Conservation (phyloP, 2,797 vertebrate species). For the Micromesistius poutassou region DNA sequence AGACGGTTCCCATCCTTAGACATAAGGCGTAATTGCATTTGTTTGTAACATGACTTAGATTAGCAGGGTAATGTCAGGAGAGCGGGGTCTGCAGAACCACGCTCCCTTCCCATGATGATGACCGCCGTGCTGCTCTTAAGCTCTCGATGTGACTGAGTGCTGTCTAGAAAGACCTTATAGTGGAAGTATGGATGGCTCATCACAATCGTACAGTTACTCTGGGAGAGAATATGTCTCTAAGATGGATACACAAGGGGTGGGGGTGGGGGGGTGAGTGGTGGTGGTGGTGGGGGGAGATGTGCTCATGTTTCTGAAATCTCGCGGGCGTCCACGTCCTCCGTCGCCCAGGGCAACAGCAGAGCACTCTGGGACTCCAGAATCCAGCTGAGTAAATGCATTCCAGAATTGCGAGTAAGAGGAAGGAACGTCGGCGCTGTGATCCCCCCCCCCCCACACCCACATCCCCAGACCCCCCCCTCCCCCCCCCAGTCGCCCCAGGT, state of each 20-base stretch:
- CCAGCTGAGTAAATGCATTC: slow-evolving; percentile 72
- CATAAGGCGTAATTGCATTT: slow-evolving; percentile 61
- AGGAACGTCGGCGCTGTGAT: slow-evolving; percentile 44
- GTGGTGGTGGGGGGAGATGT: not conserved
- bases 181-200: not conserved
- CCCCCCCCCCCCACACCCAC: slow-evolving; percentile 26
- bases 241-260: slow-evolving; percentile 32
- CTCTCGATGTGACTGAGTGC: slow-evolving; percentile 33
- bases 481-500: slow-evolving; percentile 52
- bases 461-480: too few species aligned
- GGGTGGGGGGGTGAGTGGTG: too few species aligned
- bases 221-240: slow-evolving; percentile 34
- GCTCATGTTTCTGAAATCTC: slow-evolving; percentile 61
- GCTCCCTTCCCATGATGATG: slow-evolving; percentile 46
- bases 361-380: slow-evolving; percentile 55
- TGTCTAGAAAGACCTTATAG: slow-evolving; percentile 21
- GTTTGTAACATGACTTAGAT: slow-evolving; percentile 68
- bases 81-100: slow-evolving; percentile 24
- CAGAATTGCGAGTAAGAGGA: slow-evolving; percentile 64
- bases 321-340: slow-evolving; percentile 60
- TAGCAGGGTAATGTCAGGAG: slow-evolving; percentile 53
- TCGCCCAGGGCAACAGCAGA: slow-evolving; percentile 52
- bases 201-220: slow-evolving; percentile 37
- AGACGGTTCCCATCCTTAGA: slow-evolving; percentile 48
- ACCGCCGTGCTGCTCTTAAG: slow-evolving; percentile 46